Evolutionary conservation across 37 sponge, comb jelly and placozoan genomes (phyloP).

Genomic region (Aplysina aerophoba): DNA sequence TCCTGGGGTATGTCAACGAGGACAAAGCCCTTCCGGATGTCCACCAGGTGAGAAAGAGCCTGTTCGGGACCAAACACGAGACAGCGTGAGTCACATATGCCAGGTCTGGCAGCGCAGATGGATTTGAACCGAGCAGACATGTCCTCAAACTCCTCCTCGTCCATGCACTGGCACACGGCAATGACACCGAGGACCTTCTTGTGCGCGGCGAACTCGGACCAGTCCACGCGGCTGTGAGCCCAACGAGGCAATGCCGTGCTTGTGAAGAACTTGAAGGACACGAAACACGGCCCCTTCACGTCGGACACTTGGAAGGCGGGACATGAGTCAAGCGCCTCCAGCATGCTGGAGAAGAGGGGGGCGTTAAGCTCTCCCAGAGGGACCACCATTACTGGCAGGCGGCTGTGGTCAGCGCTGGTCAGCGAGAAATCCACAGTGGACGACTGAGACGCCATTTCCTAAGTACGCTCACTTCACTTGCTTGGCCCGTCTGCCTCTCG

Average conservation of each 20-base stretch:
- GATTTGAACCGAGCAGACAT: slow-evolving; percentile 1
- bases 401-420: slow-evolving; percentile 37
- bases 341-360: slow-evolving; percentile 17
- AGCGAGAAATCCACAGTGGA: slow-evolving; percentile 45
- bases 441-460: too few relatives aligned
- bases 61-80: slow-evolving; percentile 47
- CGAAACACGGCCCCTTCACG: slow-evolving; percentile 27
- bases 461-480: too few relatives aligned
- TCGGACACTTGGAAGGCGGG: slow-evolving; percentile 52
- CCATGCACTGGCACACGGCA: slow-evolving; percentile 40
- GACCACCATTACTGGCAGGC: slow-evolving; percentile 50
- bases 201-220: slow-evolving; percentile 49
- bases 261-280: slow-evolving; percentile 48
- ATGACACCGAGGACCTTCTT: slow-evolving; percentile 59
- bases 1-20: slow-evolving; percentile 25
- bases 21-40: neutral
- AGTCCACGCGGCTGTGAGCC: slow-evolving; percentile 32
- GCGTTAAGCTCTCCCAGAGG: slow-evolving; percentile 40
- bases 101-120: neutral
- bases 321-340: slow-evolving; percentile 16
- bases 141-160: slow-evolving; percentile 34
- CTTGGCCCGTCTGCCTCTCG: too few relatives aligned
- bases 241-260: slow-evolving; percentile 33
- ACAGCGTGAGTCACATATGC: slow-evolving; percentile 35
- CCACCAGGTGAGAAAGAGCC: slow-evolving; percentile 20